Evolutionary conservation across 2,113 vertebrate species (phyloP), one percentile per base, ranked within the genome.

Genomic region (Holacanthus passer): DNA sequence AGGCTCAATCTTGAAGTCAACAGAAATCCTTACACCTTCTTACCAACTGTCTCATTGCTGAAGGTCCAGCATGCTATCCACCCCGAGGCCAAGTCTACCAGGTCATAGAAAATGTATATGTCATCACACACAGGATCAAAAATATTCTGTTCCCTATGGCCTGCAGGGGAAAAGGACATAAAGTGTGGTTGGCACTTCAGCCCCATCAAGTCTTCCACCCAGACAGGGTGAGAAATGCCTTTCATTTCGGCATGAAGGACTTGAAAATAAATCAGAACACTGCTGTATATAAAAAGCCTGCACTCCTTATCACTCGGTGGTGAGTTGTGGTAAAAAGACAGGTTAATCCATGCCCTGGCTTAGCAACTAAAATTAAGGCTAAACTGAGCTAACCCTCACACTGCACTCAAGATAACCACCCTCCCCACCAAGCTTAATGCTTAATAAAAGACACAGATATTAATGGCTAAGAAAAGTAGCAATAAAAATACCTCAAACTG

Each of bases 311-410:
- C 83, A 65, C 69, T 82, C 68, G 32, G 74, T 77, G 73, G 83
- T 76, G 83, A 84, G 67, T 65, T 74, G 75, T 75, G 43, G 48
- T 66, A 65, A 67, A 83, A 75, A 76, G 39, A 85, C 83, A 86
- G 83, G 90, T 83, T 85, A 85, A 81, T 53, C 70, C 79, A 43
- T 56, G 73, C 73, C 55, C 7, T 64, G 74, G 71, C 45, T 91
- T 88, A 81, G 82, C 47, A 45, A 64, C 80, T 77, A 80, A 88
- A 90, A 89, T 82, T 62, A 87, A 76, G 71, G 81, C 81, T 87
- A 78, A 89, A n/a, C 65, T 11, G 83, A 88, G 84, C 80, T 77
- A 87, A 73, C 58, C 55, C 50, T 81, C 77, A 53, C 59, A 22
- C 76, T 64, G 69, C 37, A 24, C 50, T 73, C 35, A 20, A 79